Percentiles rank a stretch among this genome's conserved stretches.
Evolutionary conservation across 2,797 vertebrate species (phyloP).

Genomic region (Falco berigora): DNA sequence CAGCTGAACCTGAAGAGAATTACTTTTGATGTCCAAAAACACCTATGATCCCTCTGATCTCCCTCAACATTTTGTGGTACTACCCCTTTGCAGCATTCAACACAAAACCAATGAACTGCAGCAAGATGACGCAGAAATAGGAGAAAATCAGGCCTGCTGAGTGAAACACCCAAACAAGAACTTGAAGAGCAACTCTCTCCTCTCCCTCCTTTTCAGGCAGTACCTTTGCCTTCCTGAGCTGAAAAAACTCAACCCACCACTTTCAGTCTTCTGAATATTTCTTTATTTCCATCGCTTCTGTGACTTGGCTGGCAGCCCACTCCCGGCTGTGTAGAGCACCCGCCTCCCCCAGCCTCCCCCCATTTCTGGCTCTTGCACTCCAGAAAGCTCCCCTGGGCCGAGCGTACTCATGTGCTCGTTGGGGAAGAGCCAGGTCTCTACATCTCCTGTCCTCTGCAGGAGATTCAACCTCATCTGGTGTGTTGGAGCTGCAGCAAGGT

Average conservation of each 20-base stretch:
- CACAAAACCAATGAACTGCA: neutral
- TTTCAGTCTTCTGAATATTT: neutral
- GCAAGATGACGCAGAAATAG: neutral
- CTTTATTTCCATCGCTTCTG: neutral
- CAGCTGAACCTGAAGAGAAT: neutral
- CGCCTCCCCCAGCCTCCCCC: neutral
- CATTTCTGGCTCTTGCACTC: fast-evolving
- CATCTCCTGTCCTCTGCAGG: neutral
- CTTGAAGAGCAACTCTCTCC: neutral
- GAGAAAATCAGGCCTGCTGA: neutral
- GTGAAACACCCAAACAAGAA: neutral
- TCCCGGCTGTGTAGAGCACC: neutral
- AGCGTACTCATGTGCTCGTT: fast-evolving
- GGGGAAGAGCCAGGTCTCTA: neutral
- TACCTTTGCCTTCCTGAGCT: neutral
- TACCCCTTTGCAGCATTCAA: neutral
- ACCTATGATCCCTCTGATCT: neutral
- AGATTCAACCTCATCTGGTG: neutral
- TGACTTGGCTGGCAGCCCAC: neutral
- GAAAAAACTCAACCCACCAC: neutral
- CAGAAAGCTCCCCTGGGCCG: neutral
- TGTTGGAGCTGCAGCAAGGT: neutral
- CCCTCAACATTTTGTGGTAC: neutral
- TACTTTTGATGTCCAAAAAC: neutral
- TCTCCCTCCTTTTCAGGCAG: neutral